Evolutionary conservation across 2,888 invertebrate species (phyloP), one percentile per base, ranked within the genome.

Genomic region (Sclerodermus sp.): DNA sequence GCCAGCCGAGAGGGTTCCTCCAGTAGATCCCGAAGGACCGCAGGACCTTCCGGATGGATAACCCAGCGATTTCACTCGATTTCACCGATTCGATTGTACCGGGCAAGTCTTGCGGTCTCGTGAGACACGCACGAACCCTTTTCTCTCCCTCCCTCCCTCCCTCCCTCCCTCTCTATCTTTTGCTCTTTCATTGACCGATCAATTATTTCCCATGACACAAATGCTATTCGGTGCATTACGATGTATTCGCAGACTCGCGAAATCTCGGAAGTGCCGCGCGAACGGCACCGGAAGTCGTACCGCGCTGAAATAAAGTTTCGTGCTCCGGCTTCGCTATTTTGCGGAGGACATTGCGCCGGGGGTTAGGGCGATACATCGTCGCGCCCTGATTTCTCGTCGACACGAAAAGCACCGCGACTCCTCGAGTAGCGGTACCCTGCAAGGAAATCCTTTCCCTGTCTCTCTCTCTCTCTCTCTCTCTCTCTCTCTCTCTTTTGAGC

Each of bases 161-260:
- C 39, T 31, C n/a, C n/a, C n/a, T n/a, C n/a, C n/a, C n/a, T n/a
- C n/a, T n/a, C n/a, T n/a, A n/a, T n/a, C n/a, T n/a, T 51, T n/a
- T n/a, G n/a, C n/a, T n/a, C n/a, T n/a, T n/a, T n/a, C n/a, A 8
- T 8, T 8, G 41, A 49, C 46, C 42, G 46, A 52, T 55, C 55
- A 52, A 55, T 52, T 55, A 55, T 55, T 55, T 49, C 49, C 45
- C 49, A 48, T 43, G 55, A 41, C 55, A 52, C 49, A 49, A 55
- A 55, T 55, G 55, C 46, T 55, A 55, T 55, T 49, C 55, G 49
- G 52, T 55, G 55, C 55, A 55, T 52, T 41, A 42, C 51, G 49
- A 32, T 18, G 32, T 36, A 14, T 23, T 23, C 23, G 23, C 23
- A 8, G 23, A 23, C 23, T 13, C 43, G n/a, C 31, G 42, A 42